A percentile compares a stretch with the other conserved stretches of the same genome.
phyloP scores from a whole-genome alignment of 2,888 invertebrate species.

The Sturmia bella region DNA sequence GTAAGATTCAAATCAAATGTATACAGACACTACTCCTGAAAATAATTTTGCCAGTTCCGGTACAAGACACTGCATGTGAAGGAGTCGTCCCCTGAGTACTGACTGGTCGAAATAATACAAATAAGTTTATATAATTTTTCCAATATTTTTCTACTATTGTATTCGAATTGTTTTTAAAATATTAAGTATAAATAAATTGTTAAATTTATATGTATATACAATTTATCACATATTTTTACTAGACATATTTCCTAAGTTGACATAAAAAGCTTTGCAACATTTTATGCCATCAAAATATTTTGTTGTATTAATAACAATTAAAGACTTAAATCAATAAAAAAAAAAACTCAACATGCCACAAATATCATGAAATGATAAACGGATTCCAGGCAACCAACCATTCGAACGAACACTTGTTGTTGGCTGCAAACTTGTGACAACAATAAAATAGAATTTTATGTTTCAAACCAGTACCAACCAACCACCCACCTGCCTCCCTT shows the following conservation, averaged over 20 bases:
- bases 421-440: slow-evolving; percentile 29
- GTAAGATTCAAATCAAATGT: too few species aligned
- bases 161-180: too few species aligned
- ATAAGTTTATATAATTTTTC: too few species aligned
- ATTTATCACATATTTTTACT: not conserved
- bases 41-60: too few species aligned
- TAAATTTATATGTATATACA: too few species aligned
- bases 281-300: not conserved
- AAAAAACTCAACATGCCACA: slow-evolving; percentile 38
- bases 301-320: slow-evolving; percentile 15
- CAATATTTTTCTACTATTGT: too few species aligned
- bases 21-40: too few species aligned
- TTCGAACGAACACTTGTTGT: slow-evolving; percentile 32
- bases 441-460: slow-evolving; percentile 4
- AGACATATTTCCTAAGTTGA: not conserved
- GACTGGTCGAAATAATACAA: too few species aligned
- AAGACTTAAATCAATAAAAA: slow-evolving; percentile 42
- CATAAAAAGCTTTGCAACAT: not conserved
- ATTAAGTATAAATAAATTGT: too few species aligned
- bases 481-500: not conserved
- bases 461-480: not conserved
- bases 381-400: slow-evolving; percentile 41
- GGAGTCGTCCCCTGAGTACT: too few species aligned
- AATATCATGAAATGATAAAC: slow-evolving; percentile 56
- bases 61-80: too few species aligned